Evolutionary conservation across 2,888 invertebrate genomes (phyloP).

Genomic region (Sisyra terminalis): DNA sequence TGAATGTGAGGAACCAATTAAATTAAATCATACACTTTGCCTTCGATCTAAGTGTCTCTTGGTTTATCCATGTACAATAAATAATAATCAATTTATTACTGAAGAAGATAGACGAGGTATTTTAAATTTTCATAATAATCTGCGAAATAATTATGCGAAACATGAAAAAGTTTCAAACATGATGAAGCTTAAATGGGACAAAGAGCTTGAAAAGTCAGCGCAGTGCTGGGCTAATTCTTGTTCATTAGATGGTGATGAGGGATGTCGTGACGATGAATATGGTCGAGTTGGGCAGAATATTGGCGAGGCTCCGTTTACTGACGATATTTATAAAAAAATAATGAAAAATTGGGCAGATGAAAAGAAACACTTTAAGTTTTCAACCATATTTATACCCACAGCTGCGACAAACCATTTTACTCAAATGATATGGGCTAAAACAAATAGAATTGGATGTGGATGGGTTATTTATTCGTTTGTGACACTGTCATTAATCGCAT

Average conservation of each 20-base stretch:
- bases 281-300: slow-evolving; percentile 31
- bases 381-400: not conserved
- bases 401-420: slow-evolving; percentile 2
- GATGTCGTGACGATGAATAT: slow-evolving; percentile 32
- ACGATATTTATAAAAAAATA: slow-evolving; percentile 28
- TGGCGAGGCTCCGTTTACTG: slow-evolving; percentile 14
- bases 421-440: slow-evolving; percentile 5
- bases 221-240: slow-evolving; percentile 33
- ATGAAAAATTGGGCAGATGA: slow-evolving; percentile 27
- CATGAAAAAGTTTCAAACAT: slow-evolving; percentile 22
- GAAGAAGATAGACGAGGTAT: not conserved
- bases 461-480: not conserved
- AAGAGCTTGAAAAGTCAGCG: slow-evolving; percentile 30
- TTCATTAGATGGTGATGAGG: slow-evolving; percentile 29
- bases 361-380: slow-evolving; percentile 17
- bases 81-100: not conserved
- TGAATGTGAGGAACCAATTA: not conserved
- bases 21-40: not conserved
- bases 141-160: not conserved
- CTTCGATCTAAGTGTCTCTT: not conserved
- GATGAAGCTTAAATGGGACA: slow-evolving; percentile 35
- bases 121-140: not conserved
- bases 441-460: slow-evolving; percentile 4
- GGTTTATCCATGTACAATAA: not conserved
- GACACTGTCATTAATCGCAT: no score